Evolutionary conservation across 2,113 vertebrate species (phyloP), one percentile per base, ranked within the genome.

Genomic region (Rousettus leschenaultii): DNA sequence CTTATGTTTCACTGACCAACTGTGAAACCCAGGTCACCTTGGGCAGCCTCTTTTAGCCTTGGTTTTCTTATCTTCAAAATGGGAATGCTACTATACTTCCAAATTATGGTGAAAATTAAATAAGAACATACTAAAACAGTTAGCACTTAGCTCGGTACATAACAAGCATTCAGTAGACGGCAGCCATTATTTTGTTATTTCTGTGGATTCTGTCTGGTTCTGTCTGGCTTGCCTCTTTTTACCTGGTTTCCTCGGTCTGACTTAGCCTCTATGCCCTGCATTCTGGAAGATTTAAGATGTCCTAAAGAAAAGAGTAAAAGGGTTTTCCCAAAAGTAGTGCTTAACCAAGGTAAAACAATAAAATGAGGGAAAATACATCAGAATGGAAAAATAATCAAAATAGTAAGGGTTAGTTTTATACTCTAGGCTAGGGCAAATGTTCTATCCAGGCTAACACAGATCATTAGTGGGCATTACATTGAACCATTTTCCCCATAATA

Each of bases 31-130:
- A 65, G 55, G 24, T 77, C 61, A 48, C 7, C 1, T 6, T 40
- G 19, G 16, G 26, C 0, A 5, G 65, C 48, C 30, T 45, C 53
- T 78, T 65, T 68, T 38, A 65, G 12, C 63, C 30, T 90, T 65
- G 21, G 5, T 66, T 86, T 92, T 80, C 84, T 95, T 55, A 53
- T 38, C 33, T 73, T n/a, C 40, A 88, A 94, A 91, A 95, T n/a
- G n/a, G 14, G 48, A 90, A n/a, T 55, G 45, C 16, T 7, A 59
- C 21, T 30, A 92, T 74, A 83, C 48, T 71, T 73, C n/a, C 6
- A 3, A 89, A n/a, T 53, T 89, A 79, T 9, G 13, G 1, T 57
- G 9, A 48, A 45, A 93, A 86, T 48, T 55, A 70, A 66, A 3
- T 48, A 92, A 63, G 30, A 90, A 35, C 43, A 16, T 82, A 74